A percentile compares a stretch with the other conserved stretches of the same genome.
These are phyloP conservation scores for Mola mola DNA, from an alignment of 2,113 vertebrate genomes.

Conservation along the genomic window DNA sequence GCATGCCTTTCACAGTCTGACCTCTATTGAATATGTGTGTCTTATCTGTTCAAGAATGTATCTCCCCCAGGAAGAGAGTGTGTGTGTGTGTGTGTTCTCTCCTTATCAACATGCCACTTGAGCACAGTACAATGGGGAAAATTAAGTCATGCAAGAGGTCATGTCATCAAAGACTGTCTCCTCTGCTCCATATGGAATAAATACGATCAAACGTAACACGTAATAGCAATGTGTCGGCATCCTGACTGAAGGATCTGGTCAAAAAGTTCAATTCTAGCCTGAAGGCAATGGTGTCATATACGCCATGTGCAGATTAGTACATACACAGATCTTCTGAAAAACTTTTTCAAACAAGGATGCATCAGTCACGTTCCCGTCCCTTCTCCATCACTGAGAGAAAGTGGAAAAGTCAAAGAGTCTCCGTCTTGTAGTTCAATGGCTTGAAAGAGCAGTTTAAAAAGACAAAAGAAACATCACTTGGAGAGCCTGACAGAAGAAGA, in stretches of 20 bases:
- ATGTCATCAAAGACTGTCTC: slow-evolving; percentile 64
- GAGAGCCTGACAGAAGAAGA: slow-evolving; percentile 14
- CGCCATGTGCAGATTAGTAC: slow-evolving; percentile 1
- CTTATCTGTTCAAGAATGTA: too few relatives aligned
- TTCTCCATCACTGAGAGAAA: slow-evolving; percentile 36
- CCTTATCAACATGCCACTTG: slow-evolving; percentile 20
- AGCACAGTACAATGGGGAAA: slow-evolving; percentile 34
- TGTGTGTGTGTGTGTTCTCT: slow-evolving; percentile 12
- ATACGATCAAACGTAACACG: slow-evolving; percentile 72
- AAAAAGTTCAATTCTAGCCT: slow-evolving; percentile 69
- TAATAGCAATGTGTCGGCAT: slow-evolving; percentile 66
- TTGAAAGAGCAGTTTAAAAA: slow-evolving; percentile 34
- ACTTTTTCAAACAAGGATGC: slow-evolving; percentile 19
- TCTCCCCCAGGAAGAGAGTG: slow-evolving; percentile 7
- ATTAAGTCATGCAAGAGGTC: slow-evolving; percentile 62
- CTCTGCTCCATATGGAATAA: slow-evolving; percentile 68
- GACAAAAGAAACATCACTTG: slow-evolving; percentile 39
- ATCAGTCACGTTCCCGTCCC: slow-evolving; percentile 41
- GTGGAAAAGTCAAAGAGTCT: slow-evolving; percentile 32
- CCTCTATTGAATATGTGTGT: too few relatives aligned
- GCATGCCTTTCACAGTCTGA: too few relatives aligned
- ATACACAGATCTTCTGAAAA: slow-evolving; percentile 17
- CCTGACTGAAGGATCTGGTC: slow-evolving; percentile 67
- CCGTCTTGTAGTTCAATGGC: slow-evolving; percentile 9
- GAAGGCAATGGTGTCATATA: slow-evolving; percentile 62